phyloP scores from a whole-genome alignment of 1,140 invertebrate genomes.

The Drosophila murphyi region DNA sequence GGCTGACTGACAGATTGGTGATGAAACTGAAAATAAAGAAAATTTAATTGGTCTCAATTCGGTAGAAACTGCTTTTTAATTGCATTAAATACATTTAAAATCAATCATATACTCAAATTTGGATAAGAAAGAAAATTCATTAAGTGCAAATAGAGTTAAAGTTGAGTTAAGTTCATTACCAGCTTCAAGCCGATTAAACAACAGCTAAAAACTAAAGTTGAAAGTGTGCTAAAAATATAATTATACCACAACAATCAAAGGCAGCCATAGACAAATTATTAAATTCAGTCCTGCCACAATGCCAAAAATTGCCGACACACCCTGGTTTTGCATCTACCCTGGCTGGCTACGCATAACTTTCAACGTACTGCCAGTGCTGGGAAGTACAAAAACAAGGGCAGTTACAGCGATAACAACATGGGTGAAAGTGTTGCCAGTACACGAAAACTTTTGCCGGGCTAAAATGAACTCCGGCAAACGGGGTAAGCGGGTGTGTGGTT shows the following conservation, averaged over 20 bases:
- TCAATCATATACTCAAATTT: no score
- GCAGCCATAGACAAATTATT: conserved; percentile 64
- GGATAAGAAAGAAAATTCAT: no score
- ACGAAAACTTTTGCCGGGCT: conserved; percentile 57
- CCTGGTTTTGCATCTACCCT: conserved; percentile 31
- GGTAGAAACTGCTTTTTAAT: no score
- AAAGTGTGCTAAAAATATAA: conserved; percentile 68
- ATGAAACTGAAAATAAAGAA: no score
- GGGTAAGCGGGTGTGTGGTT: not conserved
- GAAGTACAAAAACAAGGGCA: conserved; percentile 51
- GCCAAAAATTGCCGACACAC: conserved; percentile 30
- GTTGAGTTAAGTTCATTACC: not conserved
- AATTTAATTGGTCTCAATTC: no score
- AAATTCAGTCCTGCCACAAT: conserved; percentile 49
- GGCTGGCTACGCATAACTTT: conserved; percentile 58
- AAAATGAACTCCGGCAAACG: conserved; percentile 13
- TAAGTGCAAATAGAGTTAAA: not conserved
- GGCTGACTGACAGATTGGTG: no score
- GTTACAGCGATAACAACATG: conserved; percentile 46
- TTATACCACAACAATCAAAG: conserved; percentile 59
- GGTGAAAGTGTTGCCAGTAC: conserved; percentile 67
- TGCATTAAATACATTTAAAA: no score
- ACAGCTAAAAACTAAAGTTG: conserved; percentile 48
- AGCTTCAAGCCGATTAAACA: not conserved
- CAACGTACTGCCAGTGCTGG: conserved; percentile 11